Conservation (phyloP, 2,113 vertebrate genomes). For the Caracal caracal region DNA sequence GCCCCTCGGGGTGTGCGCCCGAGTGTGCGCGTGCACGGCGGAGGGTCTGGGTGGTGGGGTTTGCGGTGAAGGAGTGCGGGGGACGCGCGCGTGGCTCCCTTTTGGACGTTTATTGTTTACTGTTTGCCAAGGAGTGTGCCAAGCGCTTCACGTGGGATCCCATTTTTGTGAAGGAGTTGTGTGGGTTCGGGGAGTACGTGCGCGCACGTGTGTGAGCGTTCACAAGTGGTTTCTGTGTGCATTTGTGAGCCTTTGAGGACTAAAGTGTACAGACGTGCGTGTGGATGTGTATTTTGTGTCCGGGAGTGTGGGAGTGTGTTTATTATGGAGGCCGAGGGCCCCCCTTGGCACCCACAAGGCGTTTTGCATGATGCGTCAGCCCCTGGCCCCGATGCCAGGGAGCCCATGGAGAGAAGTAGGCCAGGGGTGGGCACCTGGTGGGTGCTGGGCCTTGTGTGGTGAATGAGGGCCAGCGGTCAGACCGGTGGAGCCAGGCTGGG, state of each 20-base stretch:
- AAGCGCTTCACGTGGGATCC: neutral
- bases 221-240: neutral
- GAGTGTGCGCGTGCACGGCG: constrained; percentile 1
- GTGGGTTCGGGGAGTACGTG: neutral
- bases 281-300: neutral
- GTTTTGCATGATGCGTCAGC: neutral
- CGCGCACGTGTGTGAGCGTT: constrained; percentile 41
- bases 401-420: neutral
- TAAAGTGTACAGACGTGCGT: neutral
- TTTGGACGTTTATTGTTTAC: neutral
- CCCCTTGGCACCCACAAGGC: neutral
- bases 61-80: neutral
- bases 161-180: neutral
- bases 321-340: neutral
- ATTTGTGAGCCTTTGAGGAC: neutral
- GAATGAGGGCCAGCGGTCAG: neutral
- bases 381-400: neutral
- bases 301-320: neutral
- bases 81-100: neutral
- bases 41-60: neutral
- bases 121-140: neutral
- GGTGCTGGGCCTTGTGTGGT: neutral
- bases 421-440: neutral
- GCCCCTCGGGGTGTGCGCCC: neutral
- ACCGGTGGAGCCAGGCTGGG: neutral